phyloP scores from a whole-genome alignment of 35 echinoderm and acorn worm species.

The Amphiura filiformis region DNA sequence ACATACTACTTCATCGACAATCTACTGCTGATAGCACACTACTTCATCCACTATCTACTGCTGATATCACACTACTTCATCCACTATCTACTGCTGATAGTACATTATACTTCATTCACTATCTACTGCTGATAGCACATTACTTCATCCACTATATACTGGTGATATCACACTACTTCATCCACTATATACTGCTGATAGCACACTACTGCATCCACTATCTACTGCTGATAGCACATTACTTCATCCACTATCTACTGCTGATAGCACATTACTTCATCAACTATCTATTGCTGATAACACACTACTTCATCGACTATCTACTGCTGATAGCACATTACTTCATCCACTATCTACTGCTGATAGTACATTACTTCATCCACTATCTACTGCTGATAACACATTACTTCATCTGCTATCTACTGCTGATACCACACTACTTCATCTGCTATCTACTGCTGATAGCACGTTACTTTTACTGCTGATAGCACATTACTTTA shows the following conservation, averaged over 20 bases:
- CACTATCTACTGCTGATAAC: too few relatives aligned
- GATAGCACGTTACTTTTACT: too few relatives aligned
- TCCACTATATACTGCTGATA: background rate
- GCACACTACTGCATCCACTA: background rate
- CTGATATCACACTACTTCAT: background rate
- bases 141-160: background rate
- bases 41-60: background rate
- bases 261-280: background rate
- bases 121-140: background rate
- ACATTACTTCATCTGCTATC: too few relatives aligned
- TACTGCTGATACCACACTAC: too few relatives aligned
- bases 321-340: too few relatives aligned
- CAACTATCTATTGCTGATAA: background rate
- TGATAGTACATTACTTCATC: too few relatives aligned
- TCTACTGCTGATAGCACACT: background rate
- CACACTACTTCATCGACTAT: background rate
- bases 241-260: background rate
- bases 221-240: background rate
- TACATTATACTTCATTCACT: background rate
- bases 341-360: too few relatives aligned
- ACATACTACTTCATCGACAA: background rate
- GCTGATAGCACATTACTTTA: too few relatives aligned
- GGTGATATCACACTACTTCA: background rate
- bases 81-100: conserved; percentile 1
- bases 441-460: too few relatives aligned